Evolutionary conservation across 1,140 invertebrate species (phyloP).

Genomic region (Kradibia gibbosae): DNA sequence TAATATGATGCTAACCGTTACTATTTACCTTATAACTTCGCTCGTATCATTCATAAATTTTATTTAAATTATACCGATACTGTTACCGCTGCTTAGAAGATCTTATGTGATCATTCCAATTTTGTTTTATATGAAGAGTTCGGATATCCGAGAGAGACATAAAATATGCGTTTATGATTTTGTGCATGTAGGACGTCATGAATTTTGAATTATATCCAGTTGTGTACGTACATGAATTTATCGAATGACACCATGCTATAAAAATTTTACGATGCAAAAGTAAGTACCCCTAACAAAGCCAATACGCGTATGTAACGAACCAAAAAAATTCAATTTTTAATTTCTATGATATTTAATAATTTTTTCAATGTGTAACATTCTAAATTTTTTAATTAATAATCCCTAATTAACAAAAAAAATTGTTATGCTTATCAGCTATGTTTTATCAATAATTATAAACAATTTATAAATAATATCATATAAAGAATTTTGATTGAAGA

Average conservation of each 20-base stretch:
- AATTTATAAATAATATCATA: too few relatives aligned
- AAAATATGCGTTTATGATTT: slow-evolving; percentile 37
- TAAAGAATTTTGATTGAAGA: not conserved
- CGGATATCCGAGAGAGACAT: slow-evolving; percentile 12
- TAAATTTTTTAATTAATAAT: not conserved
- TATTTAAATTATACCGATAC: not conserved
- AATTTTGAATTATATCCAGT: slow-evolving; percentile 36
- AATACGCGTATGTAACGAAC: not conserved
- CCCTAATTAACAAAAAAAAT: too few relatives aligned
- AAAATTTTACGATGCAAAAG: slow-evolving; percentile 41
- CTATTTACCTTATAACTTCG: too few relatives aligned
- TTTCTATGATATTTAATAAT: too few relatives aligned
- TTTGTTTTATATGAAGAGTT: slow-evolving; percentile 18
- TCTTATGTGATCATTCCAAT: not conserved
- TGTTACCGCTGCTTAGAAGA: not conserved
- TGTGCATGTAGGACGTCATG: slow-evolving; percentile 3
- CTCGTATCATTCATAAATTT: too few relatives aligned
- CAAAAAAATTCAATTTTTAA: slow-evolving; percentile 5
- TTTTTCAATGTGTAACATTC: not conserved
- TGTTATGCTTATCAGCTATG: too few relatives aligned
- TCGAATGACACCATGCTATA: slow-evolving; percentile 35
- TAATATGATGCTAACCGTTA: too few relatives aligned
- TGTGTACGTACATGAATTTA: slow-evolving; percentile 39
- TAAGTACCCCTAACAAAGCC: not conserved
- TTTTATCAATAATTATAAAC: too few relatives aligned